A percentile compares a stretch with the other conserved stretches of the same genome.
Conservation (phyloP, 2,797 vertebrate genomes). For the Squalus acanthias region DNA sequence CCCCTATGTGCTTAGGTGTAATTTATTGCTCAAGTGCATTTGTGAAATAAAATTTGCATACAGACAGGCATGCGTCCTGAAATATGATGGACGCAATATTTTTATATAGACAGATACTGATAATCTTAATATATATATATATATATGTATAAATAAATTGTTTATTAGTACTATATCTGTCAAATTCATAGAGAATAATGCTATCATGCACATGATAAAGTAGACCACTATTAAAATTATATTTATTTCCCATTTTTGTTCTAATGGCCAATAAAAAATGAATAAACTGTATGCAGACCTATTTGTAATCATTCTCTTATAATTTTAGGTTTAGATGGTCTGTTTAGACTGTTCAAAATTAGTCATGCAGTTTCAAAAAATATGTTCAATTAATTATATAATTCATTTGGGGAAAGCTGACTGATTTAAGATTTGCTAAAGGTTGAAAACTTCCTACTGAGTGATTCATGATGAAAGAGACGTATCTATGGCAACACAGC, state of each 20-base stretch:
- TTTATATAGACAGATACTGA: background rate
- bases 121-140: background rate
- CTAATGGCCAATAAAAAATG: background rate
- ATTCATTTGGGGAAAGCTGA: background rate
- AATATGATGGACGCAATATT: background rate
- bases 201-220: no score
- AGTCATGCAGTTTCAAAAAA: background rate
- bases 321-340: background rate
- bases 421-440: background rate
- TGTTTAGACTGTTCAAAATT: background rate
- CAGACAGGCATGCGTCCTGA: background rate
- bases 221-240: background rate
- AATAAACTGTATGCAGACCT: background rate
- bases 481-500: constrained; percentile 12
- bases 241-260: background rate
- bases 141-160: background rate
- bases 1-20: background rate
- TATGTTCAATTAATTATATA: background rate
- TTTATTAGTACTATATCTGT: background rate
- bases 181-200: background rate
- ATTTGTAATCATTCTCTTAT: background rate
- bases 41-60: background rate
- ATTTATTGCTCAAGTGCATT: background rate
- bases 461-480: constrained; percentile 6
- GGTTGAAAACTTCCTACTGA: constrained; percentile 1